Evolutionary conservation across 2,888 invertebrate genomes (phyloP), one percentile per base, ranked within the genome.

Genomic region (Prosopocoilus inquinatus): DNA sequence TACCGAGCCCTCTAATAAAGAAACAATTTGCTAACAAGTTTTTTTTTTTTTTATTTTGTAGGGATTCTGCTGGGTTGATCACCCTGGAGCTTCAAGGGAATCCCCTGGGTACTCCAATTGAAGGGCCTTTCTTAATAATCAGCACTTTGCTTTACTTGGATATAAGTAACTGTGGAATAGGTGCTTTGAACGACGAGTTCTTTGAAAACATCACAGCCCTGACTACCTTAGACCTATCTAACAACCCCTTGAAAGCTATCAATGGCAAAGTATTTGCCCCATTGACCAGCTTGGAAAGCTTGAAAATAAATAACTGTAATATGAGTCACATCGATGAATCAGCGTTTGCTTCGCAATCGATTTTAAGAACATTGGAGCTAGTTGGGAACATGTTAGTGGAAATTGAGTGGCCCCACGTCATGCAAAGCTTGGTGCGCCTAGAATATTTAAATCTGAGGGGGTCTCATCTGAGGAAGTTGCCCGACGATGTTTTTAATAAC

Each of bases 51-150:
- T 34, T 47, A 41, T 66, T 53, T 64, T 71, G 57, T 83, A 88
- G 88, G 66, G 86, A 87, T 70, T 84, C 83, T 46, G 83, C 84
- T 3, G 88, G 88, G 12, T 79, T 89, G 50, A 82, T 88, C 51
- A 85, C 86, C 53, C 78, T 89, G 64, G 88, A 88, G 68, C 79
- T 89, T 3, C 86, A 88, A 71, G 83, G 84, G 65, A 89, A 89
- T 70, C 86, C 85, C 0, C 73, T 88, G 59, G 78, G 79, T 53
- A n/a, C n/a, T n/a, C 72, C 78, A 50, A 81, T 86, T 2, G 82
- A 83, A n/a, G 87, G 85, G 3, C 81, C 84, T 2, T 87, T 89
- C 67, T 73, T 89, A 20, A 79, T 83, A 52, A 86, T 86, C 35
- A 80, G 81, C 55, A 85, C 88, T 0, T 77, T 89, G 47, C 82